Percentiles rank a stretch among this genome's conserved stretches.
Evolutionary conservation across 2,888 invertebrate genomes (phyloP).

Genomic region (Aspidiotus destructor): DNA sequence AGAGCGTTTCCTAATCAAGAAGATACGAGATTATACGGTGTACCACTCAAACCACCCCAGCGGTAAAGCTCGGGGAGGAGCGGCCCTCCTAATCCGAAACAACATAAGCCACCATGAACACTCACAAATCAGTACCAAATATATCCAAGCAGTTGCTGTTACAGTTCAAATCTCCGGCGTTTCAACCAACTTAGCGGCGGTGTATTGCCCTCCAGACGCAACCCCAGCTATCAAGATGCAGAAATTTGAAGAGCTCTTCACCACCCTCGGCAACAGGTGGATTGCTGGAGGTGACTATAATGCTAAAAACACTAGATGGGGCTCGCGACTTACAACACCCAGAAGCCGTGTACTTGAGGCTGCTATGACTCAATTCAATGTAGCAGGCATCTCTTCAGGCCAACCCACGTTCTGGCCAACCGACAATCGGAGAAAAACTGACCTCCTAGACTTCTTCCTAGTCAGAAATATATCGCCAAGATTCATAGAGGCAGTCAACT

Average conservation of each 20-base stretch:
- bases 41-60: conserved; percentile 4
- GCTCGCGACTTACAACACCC: background rate
- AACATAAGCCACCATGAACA: conserved; percentile 1
- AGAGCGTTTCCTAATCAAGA: background rate
- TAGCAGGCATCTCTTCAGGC: background rate
- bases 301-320: background rate
- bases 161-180: background rate
- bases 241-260: background rate
- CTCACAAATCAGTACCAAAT: conserved; percentile 2
- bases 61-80: background rate
- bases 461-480: background rate
- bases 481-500: background rate
- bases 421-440: background rate
- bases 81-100: conserved; percentile 4
- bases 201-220: too few species aligned
- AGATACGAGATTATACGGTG: background rate
- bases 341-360: background rate
- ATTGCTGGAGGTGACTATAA: background rate
- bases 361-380: background rate
- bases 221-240: conserved; percentile 3
- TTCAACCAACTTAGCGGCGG: background rate
- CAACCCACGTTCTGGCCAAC: background rate
- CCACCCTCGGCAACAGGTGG: too few species aligned
- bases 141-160: conserved; percentile 2
- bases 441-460: background rate